Evolutionary conservation across 2,888 invertebrate genomes (phyloP), one percentile per base, ranked within the genome.

Genomic region (Sepioteuthis lessoniana): DNA sequence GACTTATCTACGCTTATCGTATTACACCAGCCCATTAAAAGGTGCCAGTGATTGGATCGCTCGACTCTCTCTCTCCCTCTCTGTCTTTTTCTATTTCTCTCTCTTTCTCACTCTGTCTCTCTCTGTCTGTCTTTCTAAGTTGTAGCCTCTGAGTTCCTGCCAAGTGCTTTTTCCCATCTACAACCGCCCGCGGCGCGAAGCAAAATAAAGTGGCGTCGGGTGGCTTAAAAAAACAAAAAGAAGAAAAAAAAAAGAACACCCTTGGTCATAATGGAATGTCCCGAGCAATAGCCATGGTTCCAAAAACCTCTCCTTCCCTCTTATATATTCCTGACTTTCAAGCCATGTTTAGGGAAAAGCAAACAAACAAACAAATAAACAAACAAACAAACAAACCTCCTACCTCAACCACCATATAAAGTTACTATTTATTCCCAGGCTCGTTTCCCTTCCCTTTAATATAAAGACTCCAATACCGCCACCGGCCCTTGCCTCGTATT

Each of bases 11-110:
- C 76, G 10, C 76, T 76, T 76, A 76, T 76, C 76, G 76, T 76
- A 76, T 76, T 76, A 16, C 76, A 35, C 19, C n/a, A 35, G n/a
- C n/a, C 76, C 76, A 76, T 76, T 76, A 76, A n/a, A n/a, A 76
- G n/a, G n/a, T 76, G n/a, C n/a, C 76, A 76, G 76, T 76, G 76
- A 76, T 76, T 76, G n/a, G n/a, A 76, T 76, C 76, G n/a, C n/a
- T 76, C n/a, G 16, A 35, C 16, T 76, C 60, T 8, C n/a, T 13
- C 76, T 31, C 28, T 31, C 60, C 16, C n/a, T 76, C 16, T 76
- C 25, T 35, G 2, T 60, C 60, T 42, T 7, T 42, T 7, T 42
- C 42, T 42, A 3, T 42, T 7, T 42, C n/a, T 76, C n/a, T 35
- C 31, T 13, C 10, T 31, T 1, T 21, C 21, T 50, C 19, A 3